A percentile compares a stretch with the other conserved stretches of the same genome.
phyloP scores from a whole-genome alignment of 2,113 vertebrate genomes.

The Seriola dumerili region DNA sequence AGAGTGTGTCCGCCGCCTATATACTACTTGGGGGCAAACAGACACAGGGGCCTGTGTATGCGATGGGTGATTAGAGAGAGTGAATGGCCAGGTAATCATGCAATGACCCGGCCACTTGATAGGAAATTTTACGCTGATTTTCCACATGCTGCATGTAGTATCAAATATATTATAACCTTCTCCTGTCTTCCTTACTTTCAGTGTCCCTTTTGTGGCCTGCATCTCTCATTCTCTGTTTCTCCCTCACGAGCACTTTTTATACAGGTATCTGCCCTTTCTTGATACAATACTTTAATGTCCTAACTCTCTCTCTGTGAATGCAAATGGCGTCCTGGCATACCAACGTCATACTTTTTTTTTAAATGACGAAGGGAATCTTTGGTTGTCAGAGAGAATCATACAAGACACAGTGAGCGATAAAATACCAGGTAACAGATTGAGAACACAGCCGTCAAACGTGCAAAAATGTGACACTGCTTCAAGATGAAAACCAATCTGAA shows the following conservation, averaged over 20 bases:
- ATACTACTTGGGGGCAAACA: slow-evolving; percentile 62
- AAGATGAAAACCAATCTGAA: slow-evolving; percentile 26
- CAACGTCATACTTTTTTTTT: slow-evolving; percentile 24
- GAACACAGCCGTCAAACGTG: slow-evolving; percentile 32
- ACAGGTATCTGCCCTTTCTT: slow-evolving; percentile 3
- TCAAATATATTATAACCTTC: slow-evolving; percentile 36
- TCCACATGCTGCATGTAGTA: slow-evolving; percentile 40
- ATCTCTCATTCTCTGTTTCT: not conserved
- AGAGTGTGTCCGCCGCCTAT: too few relatives aligned
- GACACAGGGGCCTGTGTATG: slow-evolving; percentile 53
- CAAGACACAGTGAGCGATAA: not conserved
- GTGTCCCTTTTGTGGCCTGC: slow-evolving; percentile 28
- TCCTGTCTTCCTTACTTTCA: slow-evolving; percentile 25
- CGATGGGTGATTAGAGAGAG: too few relatives aligned
- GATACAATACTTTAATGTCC: not conserved
- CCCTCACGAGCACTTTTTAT: slow-evolving; percentile 26
- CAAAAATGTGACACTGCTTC: slow-evolving; percentile 1
- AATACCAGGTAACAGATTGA: not conserved
- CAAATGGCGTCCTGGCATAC: too few relatives aligned
- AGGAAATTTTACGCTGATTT: slow-evolving; percentile 74
- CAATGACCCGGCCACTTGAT: slow-evolving; percentile 60
- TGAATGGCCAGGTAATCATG: slow-evolving; percentile 41
- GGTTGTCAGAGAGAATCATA: slow-evolving; percentile 20
- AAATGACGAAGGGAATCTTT: slow-evolving; percentile 3
- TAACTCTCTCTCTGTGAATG: slow-evolving; percentile 7